Conservation (phyloP, 2,888 invertebrate genomes). For the Zeuzera pyrina region DNA sequence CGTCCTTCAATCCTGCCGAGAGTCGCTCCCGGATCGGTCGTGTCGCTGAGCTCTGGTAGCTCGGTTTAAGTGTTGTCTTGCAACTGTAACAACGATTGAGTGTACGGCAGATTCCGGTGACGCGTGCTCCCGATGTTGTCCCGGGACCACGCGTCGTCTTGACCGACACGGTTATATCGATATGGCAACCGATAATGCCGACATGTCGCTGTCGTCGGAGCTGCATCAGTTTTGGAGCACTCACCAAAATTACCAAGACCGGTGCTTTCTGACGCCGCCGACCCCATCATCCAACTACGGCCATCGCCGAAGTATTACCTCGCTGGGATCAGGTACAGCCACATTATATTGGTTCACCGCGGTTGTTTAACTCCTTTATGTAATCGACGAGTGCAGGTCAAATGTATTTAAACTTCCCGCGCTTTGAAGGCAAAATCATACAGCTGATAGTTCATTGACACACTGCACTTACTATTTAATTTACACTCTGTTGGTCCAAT, state of each 20-base stretch:
- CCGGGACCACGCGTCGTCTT: conserved; percentile 30
- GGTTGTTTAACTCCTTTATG: not conserved
- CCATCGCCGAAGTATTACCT: conserved; percentile 1
- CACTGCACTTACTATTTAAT: not conserved
- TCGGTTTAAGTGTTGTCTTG: too few species aligned
- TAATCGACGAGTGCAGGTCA: not conserved
- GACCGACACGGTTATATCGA: conserved; percentile 74
- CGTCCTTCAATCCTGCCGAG: conserved; percentile 56
- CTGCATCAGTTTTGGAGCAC: too few species aligned
- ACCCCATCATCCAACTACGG: conserved; percentile 14
- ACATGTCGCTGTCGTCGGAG: conserved; percentile 22
- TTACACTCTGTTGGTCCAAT: too few species aligned
- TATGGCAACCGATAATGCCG: conserved; percentile 45
- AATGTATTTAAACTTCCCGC: not conserved
- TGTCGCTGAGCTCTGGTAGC: conserved; percentile 24
- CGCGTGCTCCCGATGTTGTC: conserved; percentile 36
- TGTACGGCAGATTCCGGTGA: conserved; percentile 37
- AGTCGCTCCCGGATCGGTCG: conserved; percentile 54
- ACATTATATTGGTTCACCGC: too few species aligned
- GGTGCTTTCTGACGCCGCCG: conserved; percentile 24
- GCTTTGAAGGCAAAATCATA: not conserved
- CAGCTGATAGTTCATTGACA: not conserved
- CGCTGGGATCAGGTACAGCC: too few species aligned
- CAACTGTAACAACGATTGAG: conserved; percentile 38
- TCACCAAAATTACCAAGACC: conserved; percentile 11